Percentiles rank a stretch among this genome's conserved stretches.
Evolutionary conservation across 1,140 invertebrate species (phyloP).

Genomic region (Campodea augens): DNA sequence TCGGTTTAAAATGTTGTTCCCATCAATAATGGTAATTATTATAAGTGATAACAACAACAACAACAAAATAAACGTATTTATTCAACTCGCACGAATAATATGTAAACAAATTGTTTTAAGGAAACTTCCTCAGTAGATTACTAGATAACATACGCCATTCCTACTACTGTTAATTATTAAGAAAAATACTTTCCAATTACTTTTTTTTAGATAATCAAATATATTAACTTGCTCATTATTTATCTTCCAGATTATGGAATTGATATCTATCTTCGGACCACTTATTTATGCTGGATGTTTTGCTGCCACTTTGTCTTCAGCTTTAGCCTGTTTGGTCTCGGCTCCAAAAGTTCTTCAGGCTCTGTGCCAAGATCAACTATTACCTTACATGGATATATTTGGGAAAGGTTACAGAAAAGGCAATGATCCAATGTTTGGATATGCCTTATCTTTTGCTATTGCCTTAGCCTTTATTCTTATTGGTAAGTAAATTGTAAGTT

Average conservation of each 20-base stretch:
- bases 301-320: conserved; percentile 88
- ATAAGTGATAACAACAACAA: too few species aligned
- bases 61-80: too few species aligned
- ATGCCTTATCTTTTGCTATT: conserved; percentile 74
- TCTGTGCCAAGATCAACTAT: conserved; percentile 81
- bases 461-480: conserved; percentile 71
- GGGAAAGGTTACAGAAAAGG: conserved; percentile 85
- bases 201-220: too few species aligned
- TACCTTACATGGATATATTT: conserved; percentile 81
- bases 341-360: conserved; percentile 81
- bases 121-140: too few species aligned
- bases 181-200: too few species aligned
- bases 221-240: neutral
- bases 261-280: conserved; percentile 73
- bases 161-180: neutral
- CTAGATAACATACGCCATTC: too few species aligned
- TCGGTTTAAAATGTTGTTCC: too few species aligned
- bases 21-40: too few species aligned
- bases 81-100: too few species aligned
- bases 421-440: conserved; percentile 81
- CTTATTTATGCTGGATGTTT: conserved; percentile 92
- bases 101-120: too few species aligned
- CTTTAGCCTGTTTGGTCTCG: conserved; percentile 85
- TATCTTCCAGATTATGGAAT: conserved; percentile 58
- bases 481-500: too few species aligned